phyloP scores from a whole-genome alignment of 2,888 invertebrate species.

The Pachymerium ferrugineum region DNA sequence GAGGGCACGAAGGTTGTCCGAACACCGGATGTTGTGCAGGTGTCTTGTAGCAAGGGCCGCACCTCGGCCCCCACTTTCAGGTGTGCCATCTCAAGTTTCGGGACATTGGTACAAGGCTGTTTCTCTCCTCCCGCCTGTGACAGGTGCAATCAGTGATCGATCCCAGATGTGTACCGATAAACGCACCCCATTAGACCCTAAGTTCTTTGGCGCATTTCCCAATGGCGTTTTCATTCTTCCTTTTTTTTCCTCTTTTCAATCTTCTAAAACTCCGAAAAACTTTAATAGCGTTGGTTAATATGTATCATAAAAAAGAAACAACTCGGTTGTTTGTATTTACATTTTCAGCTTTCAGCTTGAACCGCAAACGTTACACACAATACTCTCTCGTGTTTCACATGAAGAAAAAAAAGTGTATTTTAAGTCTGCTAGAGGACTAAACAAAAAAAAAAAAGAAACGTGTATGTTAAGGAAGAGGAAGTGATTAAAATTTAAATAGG shows the following conservation, averaged over 20 bases:
- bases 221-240: not conserved
- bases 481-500: conserved; percentile 27
- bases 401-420: not conserved
- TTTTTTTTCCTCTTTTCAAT: not conserved
- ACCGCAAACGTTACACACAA: not conserved
- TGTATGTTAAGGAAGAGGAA: conserved; percentile 23
- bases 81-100: conserved; percentile 19
- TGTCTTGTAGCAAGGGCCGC: conserved; percentile 11
- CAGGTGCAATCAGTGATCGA: conserved; percentile 6
- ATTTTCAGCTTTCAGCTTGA: not conserved
- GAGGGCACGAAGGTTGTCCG: not conserved
- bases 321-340: conserved; percentile 8
- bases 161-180: not conserved
- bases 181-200: not conserved
- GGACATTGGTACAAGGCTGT: conserved; percentile 1
- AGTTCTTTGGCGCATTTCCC: not conserved
- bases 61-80: conserved; percentile 5
- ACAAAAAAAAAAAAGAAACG: not conserved
- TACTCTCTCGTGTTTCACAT: not conserved
- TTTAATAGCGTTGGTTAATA: no score
- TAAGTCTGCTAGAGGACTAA: not conserved
- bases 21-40: conserved; percentile 25
- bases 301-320: not conserved
- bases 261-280: no score
- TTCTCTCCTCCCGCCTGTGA: not conserved